A percentile compares a stretch with the other conserved stretches of the same genome.
Evolutionary conservation across 2,888 invertebrate species (phyloP).

Genomic region (Zygothrica quintamaculata): DNA sequence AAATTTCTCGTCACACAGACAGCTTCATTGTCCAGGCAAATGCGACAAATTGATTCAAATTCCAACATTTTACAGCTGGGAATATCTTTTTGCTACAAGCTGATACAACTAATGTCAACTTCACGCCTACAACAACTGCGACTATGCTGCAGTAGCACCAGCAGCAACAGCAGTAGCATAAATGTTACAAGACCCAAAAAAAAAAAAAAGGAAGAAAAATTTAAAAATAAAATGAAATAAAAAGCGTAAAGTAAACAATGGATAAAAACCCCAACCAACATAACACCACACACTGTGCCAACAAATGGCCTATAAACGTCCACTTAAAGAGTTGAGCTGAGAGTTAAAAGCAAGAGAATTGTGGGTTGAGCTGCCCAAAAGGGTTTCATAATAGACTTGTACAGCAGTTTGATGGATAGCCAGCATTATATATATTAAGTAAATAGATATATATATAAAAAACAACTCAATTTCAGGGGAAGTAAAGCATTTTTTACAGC

Average conservation of each 20-base stretch:
- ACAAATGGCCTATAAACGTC: constrained; percentile 19
- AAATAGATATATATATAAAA: too few relatives aligned
- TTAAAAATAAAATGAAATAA: not conserved
- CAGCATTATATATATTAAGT: not conserved
- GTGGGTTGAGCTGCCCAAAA: too few relatives aligned
- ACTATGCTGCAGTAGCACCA: too few relatives aligned
- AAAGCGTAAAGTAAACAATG: constrained; percentile 34
- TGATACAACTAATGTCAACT: too few relatives aligned
- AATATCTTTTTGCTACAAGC: constrained; percentile 27
- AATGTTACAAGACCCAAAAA: constrained; percentile 20
- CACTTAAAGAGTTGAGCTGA: constrained; percentile 38
- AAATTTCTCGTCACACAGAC: constrained; percentile 32
- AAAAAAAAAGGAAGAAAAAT: too few relatives aligned
- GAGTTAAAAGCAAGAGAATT: too few relatives aligned
- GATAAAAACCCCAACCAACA: constrained; percentile 27
- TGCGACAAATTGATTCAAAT: constrained; percentile 57
- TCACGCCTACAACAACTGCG: constrained; percentile 29
- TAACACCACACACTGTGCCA: constrained; percentile 23
- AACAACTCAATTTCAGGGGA: too few relatives aligned
- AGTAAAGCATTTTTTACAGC: too few relatives aligned
- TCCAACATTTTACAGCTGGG: constrained; percentile 53
- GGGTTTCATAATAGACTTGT: constrained; percentile 16
- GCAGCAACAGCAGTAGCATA: constrained; percentile 42
- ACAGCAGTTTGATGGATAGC: constrained; percentile 25
- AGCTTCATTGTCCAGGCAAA: constrained; percentile 47